Base-by-base conservation (phyloP, 2,888 invertebrate genomes). In the Tetanocera ferruginea region DNA sequence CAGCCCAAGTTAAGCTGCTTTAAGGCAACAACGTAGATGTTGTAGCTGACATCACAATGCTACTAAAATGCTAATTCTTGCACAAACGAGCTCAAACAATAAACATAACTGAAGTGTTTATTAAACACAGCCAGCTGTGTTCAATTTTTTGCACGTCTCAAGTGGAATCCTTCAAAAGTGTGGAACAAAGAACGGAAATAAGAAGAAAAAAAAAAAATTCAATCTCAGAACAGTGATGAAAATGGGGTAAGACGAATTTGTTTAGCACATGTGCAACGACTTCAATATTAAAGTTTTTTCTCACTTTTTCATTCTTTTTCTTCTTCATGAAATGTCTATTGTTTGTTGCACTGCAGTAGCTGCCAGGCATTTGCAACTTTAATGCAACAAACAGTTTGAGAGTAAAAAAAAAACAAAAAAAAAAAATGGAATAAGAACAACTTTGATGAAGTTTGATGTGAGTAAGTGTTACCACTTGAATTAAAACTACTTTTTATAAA, bases 61-160 rank as follows among this genome's bases (percentile, higher is more conserved):
- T 62, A 25, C 28, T 17, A 66, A 66, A 66, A 66, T 66, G 64
- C 64, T 31, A 66, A 66, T 66, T 66, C 69, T 25, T n/a, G 49
- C 69, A n/a, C 49, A 5, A 60, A 28, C 55, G 37, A 37, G 31
- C 64, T 52, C 75, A 52, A 66, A 66, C 75, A 75, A 75, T 75
- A 64, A 75, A 77, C 71, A 76, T 37, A 76, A 69, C 76, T 80
- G 66, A 69, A 81, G 81, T 79, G 80, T 76, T 78, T 79, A 78
- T 81, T 81, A 81, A 81, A 81, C 78, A 81, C 76, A 78, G 77
- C 77, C 77, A 51, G 49, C 73, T 55, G 79, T 74, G 70, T 37
- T 17, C 23, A 67, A 67, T 67, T 43, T 67, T 67, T 67, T 67
- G n/a, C 23, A 37, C 43, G 67, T 67, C 67, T 67, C 69, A 19